Conservation (phyloP, 2,888 invertebrate genomes). For the Phlogophora meticulosa region DNA sequence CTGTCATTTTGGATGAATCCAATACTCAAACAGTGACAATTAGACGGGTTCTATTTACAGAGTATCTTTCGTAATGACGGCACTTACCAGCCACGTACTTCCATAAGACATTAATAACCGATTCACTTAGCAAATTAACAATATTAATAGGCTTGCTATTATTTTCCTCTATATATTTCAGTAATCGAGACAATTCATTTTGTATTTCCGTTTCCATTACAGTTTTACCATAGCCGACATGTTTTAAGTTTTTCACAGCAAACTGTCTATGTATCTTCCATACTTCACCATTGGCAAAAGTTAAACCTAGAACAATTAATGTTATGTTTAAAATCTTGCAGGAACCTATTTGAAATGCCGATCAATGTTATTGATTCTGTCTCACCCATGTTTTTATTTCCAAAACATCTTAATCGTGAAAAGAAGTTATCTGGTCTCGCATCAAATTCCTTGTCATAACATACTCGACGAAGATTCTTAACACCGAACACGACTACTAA, state of each 20-base stretch:
- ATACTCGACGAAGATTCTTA: conserved; percentile 92
- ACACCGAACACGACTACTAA: conserved; percentile 92
- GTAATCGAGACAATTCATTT: conserved; percentile 89
- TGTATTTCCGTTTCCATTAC: conserved; percentile 92
- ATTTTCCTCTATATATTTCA: conserved; percentile 82
- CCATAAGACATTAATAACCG: conserved; percentile 93
- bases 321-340: neutral
- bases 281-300: conserved; percentile 92
- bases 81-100: conserved; percentile 92
- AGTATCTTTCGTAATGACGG: neutral
- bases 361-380: neutral
- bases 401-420: conserved; percentile 92
- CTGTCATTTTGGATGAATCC: too few species aligned
- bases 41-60: neutral
- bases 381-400: conserved; percentile 92
- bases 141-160: conserved; percentile 84
- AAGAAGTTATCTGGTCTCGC: conserved; percentile 94
- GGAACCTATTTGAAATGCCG: neutral
- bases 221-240: conserved; percentile 92
- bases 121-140: conserved; percentile 90
- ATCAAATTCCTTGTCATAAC: conserved; percentile 92
- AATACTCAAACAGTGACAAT: too few species aligned
- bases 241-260: conserved; percentile 92
- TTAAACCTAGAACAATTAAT: conserved; percentile 88
- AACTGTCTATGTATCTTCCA: conserved; percentile 93